Conservation (phyloP, 2,888 invertebrate species). For the Platycheirus rosarum region DNA sequence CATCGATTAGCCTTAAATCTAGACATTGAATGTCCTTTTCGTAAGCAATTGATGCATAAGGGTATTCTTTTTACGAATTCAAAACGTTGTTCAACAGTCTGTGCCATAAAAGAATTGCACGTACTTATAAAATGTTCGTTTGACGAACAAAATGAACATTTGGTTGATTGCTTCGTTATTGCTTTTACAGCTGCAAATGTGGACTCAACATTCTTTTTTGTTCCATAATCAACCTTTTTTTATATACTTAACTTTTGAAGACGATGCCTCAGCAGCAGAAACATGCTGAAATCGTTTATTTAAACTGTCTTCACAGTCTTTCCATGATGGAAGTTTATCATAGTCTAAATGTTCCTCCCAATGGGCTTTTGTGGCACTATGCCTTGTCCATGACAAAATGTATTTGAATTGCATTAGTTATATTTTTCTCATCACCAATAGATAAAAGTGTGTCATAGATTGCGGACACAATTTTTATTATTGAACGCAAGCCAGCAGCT, state of each 20-base stretch:
- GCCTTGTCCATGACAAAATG: constrained; percentile 57
- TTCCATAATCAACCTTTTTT: not conserved
- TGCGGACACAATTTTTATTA: not conserved
- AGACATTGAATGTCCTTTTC: not conserved
- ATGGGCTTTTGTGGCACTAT: constrained; percentile 32
- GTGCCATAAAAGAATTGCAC: not conserved
- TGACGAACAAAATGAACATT: not conserved
- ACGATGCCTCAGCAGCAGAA: constrained; percentile 1
- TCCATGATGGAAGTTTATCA: constrained; percentile 53
- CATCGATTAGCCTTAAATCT: not conserved
- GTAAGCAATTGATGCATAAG: not conserved
- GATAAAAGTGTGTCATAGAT: constrained; percentile 58
- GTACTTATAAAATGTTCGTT: constrained; percentile 1
- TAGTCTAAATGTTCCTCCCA: constrained; percentile 50
- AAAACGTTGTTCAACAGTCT: not conserved
- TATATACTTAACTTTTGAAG: not conserved
- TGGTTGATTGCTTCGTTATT: not conserved
- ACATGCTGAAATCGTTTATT: constrained; percentile 24
- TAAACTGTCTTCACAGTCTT: constrained; percentile 47
- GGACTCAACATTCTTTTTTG: not conserved
- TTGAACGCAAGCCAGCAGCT: not conserved
- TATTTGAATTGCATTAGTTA: constrained; percentile 58
- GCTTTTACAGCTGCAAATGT: not conserved
- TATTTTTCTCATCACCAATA: constrained; percentile 53
- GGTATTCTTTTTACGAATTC: not conserved